Evolutionary conservation across 2,888 invertebrate genomes (phyloP).

Genomic region (Zootermopsis nevadensis): DNA sequence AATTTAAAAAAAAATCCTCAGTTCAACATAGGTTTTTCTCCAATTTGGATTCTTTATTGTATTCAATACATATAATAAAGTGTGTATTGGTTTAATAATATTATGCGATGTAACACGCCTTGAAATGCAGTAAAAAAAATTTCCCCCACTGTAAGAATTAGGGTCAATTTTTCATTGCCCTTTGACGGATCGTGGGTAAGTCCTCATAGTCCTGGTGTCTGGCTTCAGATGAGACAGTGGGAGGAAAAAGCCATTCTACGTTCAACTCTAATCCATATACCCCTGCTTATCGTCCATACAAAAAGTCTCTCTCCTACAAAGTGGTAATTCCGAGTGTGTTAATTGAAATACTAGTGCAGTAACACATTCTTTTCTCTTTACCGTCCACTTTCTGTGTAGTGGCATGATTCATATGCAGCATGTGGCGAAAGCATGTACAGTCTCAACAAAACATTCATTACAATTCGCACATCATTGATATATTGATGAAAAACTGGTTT

Average conservation of each 20-base stretch:
- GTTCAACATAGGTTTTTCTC: too few relatives aligned
- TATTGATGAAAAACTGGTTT: too few relatives aligned
- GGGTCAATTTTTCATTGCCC: conserved; percentile 24
- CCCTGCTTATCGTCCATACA: background rate
- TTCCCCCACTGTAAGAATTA: background rate
- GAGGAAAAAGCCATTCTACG: background rate
- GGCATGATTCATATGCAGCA: too few relatives aligned
- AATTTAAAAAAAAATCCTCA: too few relatives aligned
- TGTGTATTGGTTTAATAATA: background rate
- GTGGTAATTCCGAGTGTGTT: conserved; percentile 5
- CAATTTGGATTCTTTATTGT: too few relatives aligned
- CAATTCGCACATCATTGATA: too few relatives aligned
- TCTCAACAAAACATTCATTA: too few relatives aligned
- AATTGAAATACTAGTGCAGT: conserved; percentile 1
- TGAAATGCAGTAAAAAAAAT: background rate
- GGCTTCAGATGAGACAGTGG: background rate
- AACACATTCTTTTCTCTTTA: background rate
- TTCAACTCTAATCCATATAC: background rate
- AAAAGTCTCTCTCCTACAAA: background rate
- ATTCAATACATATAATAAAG: too few relatives aligned
- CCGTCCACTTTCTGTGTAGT: background rate
- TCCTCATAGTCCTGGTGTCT: background rate
- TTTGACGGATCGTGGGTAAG: background rate
- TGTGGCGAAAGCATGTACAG: too few relatives aligned
- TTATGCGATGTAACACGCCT: background rate